Conservation (phyloP, 2,113 vertebrate genomes). For the Lycaon pictus region DNA sequence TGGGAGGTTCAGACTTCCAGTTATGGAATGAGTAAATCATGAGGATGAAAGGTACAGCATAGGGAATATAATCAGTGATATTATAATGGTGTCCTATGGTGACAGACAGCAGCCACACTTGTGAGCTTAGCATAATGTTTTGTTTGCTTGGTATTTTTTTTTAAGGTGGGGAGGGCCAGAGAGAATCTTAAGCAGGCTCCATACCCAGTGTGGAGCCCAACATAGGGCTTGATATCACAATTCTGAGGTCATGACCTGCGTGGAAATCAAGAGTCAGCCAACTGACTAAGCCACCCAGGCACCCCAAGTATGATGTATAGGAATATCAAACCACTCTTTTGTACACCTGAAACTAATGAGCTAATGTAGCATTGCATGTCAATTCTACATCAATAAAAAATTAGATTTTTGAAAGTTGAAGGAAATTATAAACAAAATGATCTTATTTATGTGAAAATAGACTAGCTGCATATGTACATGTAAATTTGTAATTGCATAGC, state of each 20-base stretch:
- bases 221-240: neutral
- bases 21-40: neutral
- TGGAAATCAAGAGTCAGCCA: neutral
- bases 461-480: neutral
- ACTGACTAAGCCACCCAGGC: neutral
- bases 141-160: neutral
- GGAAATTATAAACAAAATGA: slow-evolving; percentile 28
- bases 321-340: neutral
- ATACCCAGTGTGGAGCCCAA: neutral
- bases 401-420: neutral
- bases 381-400: neutral
- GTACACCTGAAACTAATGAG: neutral
- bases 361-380: neutral
- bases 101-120: neutral
- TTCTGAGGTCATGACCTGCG: neutral
- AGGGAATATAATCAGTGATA: neutral
- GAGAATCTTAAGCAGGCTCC: neutral
- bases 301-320: neutral
- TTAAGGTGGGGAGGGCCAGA: neutral
- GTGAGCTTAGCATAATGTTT: neutral
- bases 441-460: neutral
- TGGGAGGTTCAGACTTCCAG: neutral
- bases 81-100: neutral
- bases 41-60: neutral
- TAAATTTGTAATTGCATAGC: neutral